Percentiles rank a stretch among this genome's conserved stretches.
Evolutionary conservation across 2,113 vertebrate species (phyloP).

Genomic region (human (Homo sapiens)): GRCh38 chr5:121973001-121973500

Average conservation of each 20-base stretch:
- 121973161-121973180: neutral
- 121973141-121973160: neutral
- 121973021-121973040: neutral
- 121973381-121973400: neutral
- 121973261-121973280: neutral
- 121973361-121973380: neutral
- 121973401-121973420: neutral
- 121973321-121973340: neutral
- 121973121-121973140: neutral
- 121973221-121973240: neutral
- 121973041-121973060: neutral
- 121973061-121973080: neutral
- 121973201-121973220: neutral
- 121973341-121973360: neutral
- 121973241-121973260: neutral
- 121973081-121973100: constrained; percentile 1
- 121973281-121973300: neutral
- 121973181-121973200: neutral
- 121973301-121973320: neutral
- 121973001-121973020: neutral
- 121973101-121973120: neutral
- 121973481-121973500: neutral
- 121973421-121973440: neutral
- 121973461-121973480: neutral
- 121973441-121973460: neutral